Evolutionary conservation across 1,140 invertebrate species (phyloP).

Genomic region (Galleria mellonella): DNA sequence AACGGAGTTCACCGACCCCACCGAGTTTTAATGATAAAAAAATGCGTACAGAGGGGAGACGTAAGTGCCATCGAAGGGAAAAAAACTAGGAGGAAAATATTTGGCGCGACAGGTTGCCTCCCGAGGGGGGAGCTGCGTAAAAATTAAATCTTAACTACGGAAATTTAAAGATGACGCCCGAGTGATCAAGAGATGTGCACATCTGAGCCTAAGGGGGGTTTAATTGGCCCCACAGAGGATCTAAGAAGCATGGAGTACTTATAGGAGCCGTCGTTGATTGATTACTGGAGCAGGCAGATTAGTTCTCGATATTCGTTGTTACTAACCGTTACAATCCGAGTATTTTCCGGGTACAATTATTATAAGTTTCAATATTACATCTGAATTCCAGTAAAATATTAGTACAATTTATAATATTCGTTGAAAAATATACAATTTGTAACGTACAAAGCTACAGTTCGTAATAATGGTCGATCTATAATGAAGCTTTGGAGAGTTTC

Average conservation of each 20-base stretch:
- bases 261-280: conserved; percentile 43
- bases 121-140: conserved; percentile 49
- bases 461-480: no score
- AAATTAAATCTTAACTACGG: conserved; percentile 74
- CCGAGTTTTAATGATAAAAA: conserved; percentile 73
- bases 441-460: no score
- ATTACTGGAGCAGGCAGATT: conserved; percentile 22
- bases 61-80: conserved; percentile 69
- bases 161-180: conserved; percentile 73
- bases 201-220: conserved; percentile 63
- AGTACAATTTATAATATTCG: no score
- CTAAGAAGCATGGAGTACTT: conserved; percentile 11
- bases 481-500: no score
- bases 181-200: conserved; percentile 70
- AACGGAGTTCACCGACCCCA: conserved; percentile 66
- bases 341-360: no score
- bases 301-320: no score
- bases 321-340: no score
- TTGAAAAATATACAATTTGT: no score
- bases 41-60: conserved; percentile 67
- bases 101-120: conserved; percentile 69
- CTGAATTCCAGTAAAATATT: no score
- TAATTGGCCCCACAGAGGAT: conserved; percentile 46
- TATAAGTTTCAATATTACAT: no score
- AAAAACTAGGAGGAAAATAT: conserved; percentile 73